These are phyloP conservation scores for Podiceps cristatus DNA, from an alignment of 2,113 vertebrate genomes.

Conservation along the genomic window DNA sequence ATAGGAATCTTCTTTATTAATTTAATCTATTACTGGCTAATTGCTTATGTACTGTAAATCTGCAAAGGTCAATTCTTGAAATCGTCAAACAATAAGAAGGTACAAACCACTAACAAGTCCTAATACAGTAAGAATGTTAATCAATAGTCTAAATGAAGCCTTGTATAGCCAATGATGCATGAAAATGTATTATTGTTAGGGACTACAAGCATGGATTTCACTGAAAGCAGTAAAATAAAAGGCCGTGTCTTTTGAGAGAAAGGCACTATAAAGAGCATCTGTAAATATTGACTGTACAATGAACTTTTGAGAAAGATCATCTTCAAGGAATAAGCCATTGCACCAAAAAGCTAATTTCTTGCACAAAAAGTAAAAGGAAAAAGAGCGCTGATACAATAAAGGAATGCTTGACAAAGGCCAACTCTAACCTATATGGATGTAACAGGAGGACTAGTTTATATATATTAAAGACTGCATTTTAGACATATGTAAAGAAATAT, in stretches of 20 bases:
- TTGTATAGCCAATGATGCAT: conserved; percentile 51
- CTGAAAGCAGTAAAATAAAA: conserved; percentile 8
- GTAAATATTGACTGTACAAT: not conserved
- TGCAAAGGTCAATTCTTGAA: conserved; percentile 32
- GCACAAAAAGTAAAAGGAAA: not conserved
- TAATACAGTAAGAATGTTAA: conserved; percentile 53
- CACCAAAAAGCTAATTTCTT: not conserved
- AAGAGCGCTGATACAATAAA: not conserved
- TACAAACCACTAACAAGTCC: conserved; percentile 16
- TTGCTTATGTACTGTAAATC: conserved; percentile 14
- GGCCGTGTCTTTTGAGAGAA: not conserved
- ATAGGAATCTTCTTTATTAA: conserved; percentile 29
- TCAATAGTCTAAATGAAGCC: conserved; percentile 50
- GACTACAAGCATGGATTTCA: not conserved
- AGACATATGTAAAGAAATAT: not conserved
- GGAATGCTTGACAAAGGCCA: not conserved
- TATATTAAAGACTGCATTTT: not conserved
- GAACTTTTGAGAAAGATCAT: not conserved
- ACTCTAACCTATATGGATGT: not conserved
- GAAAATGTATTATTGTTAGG: conserved; percentile 50
- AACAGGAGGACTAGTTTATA: not conserved
- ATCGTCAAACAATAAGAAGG: conserved; percentile 35
- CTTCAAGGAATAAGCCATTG: not conserved
- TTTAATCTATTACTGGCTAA: conserved; percentile 44
- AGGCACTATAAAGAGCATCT: not conserved